Evolutionary conservation across 2,888 invertebrate genomes (phyloP), one percentile per base, ranked within the genome.

Genomic region (Coremacera marginata): DNA sequence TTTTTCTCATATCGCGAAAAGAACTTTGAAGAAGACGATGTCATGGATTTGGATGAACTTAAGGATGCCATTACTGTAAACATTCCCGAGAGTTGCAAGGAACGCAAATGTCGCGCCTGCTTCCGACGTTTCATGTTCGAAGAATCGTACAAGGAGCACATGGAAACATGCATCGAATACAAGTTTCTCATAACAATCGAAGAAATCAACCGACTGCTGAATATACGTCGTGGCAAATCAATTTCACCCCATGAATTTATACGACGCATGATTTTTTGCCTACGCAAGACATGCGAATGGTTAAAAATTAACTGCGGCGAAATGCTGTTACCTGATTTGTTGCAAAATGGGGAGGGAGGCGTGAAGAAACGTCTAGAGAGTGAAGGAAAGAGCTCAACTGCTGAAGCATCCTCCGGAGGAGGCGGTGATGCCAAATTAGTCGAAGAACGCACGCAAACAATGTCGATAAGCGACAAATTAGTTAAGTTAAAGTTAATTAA

Each of bases 161-260:
- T 88, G 78, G 84, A 86, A 57, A 84, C 83, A 44, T 89, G 89
- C 77, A 86, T 89, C n/a, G 89, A 89, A 71, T 85, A 84, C 77
- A 88, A 88, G 62, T 88, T 89, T 79, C 77, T 86, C 0, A 81
- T 81, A 16, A 87, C 88, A 67, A 84, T 89, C 0, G 85, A 83
- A 31, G 88, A 89, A 37, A 81, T 87, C n/a, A 87, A 87, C 75
- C 85, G 84, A 11, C 80, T 89, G 22, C 73, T 88, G 14, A 84
- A 86, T 3, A 87, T 89, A 7, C 84, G 88, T 22, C 84, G 85
- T 0, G 85, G 83, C 5, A 89, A 88, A 68, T 86, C 87, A 60
- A 82, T 89, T 7, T 89, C 89, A 3, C 88, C 89, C 0, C 89
- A 89, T 67, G 89, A 89, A 81, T 89, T 88, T 75, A 87, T 89